A percentile compares a stretch with the other conserved stretches of the same genome.
Conservation (phyloP, 2,113 vertebrate genomes). For the Scomber colias region DNA sequence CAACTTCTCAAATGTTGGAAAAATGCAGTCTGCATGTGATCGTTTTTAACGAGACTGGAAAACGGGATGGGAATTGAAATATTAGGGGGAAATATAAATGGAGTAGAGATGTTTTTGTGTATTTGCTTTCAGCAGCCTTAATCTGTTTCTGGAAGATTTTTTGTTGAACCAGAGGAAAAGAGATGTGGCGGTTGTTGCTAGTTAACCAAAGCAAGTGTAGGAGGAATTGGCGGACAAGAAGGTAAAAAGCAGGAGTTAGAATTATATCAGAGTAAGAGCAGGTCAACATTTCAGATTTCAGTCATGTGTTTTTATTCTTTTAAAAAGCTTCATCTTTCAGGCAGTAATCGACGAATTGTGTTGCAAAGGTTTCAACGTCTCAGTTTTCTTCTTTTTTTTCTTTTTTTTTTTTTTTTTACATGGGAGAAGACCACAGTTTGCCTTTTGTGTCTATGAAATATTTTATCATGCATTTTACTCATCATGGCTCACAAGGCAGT, state of each 20-base stretch:
- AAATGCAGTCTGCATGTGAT: conserved; percentile 51
- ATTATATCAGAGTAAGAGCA: conserved; percentile 62
- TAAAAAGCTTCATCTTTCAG: conserved; percentile 89
- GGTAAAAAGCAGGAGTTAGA: conserved; percentile 70
- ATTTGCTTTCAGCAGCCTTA: conserved; percentile 77
- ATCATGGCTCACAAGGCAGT: conserved; percentile 33
- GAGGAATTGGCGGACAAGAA: conserved; percentile 75
- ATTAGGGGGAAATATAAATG: background rate
- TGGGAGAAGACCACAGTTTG: conserved; percentile 88
- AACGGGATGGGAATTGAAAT: conserved; percentile 4
- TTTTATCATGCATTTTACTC: conserved; percentile 81
- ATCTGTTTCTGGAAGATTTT: conserved; percentile 64
- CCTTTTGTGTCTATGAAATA: conserved; percentile 86
- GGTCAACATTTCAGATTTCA: conserved; percentile 51
- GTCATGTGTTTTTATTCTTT: conserved; percentile 56
- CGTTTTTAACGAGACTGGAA: conserved; percentile 29
- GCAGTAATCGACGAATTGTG: conserved; percentile 80
- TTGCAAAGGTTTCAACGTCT: conserved; percentile 85
- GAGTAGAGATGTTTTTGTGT: background rate
- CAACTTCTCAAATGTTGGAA: conserved; percentile 15
- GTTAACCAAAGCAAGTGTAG: conserved; percentile 91
- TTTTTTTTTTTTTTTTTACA: conserved; percentile 45
- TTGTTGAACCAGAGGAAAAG: conserved; percentile 5
- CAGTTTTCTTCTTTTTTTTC: conserved; percentile 37
- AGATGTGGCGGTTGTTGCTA: conserved; percentile 80